Percentiles rank a stretch among this genome's conserved stretches.
These are phyloP conservation scores for Falcaria lacertinaria DNA, from an alignment of 2,888 invertebrate species.

Conservation along the genomic window DNA sequence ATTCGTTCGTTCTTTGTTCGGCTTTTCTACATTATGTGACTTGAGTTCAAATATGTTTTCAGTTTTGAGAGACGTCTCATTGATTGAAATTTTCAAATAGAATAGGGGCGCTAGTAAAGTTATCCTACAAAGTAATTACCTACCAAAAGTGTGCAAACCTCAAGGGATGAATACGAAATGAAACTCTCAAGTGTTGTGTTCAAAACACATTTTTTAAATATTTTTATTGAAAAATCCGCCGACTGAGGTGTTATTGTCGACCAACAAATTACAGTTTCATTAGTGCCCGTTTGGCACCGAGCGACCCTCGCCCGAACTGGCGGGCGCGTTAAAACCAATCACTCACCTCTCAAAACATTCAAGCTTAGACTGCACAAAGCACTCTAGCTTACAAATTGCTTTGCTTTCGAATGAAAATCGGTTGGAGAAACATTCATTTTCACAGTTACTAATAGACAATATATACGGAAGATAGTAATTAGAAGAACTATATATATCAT, in stretches of 20 bases:
- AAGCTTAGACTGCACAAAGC: constrained; percentile 23
- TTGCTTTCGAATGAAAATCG: constrained; percentile 1
- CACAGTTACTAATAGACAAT: too few species aligned
- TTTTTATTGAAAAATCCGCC: constrained; percentile 76
- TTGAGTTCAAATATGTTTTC: too few species aligned
- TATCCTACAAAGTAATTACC: too few species aligned
- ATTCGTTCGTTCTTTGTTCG: too few species aligned
- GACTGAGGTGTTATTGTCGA: constrained; percentile 64
- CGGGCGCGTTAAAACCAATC: constrained; percentile 21
- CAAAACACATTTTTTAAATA: constrained; percentile 74
- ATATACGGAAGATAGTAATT: too few species aligned
- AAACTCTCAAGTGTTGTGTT: constrained; percentile 73
- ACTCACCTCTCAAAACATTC: constrained; percentile 22
- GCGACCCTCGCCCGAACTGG: constrained; percentile 21
- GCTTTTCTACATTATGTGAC: too few species aligned
- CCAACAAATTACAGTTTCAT: constrained; percentile 31
- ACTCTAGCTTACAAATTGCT: constrained; percentile 8
- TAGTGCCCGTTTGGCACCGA: constrained; percentile 53
- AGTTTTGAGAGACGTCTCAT: too few species aligned
- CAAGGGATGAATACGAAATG: constrained; percentile 23
- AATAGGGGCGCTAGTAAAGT: too few species aligned
- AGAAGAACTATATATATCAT: too few species aligned
- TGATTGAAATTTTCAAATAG: too few species aligned
- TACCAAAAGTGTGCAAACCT: too few species aligned
- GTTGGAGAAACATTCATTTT: neutral